These are phyloP conservation scores for Mesaphorura yosii DNA, from an alignment of 1,140 invertebrate genomes.

Conservation along the genomic window DNA sequence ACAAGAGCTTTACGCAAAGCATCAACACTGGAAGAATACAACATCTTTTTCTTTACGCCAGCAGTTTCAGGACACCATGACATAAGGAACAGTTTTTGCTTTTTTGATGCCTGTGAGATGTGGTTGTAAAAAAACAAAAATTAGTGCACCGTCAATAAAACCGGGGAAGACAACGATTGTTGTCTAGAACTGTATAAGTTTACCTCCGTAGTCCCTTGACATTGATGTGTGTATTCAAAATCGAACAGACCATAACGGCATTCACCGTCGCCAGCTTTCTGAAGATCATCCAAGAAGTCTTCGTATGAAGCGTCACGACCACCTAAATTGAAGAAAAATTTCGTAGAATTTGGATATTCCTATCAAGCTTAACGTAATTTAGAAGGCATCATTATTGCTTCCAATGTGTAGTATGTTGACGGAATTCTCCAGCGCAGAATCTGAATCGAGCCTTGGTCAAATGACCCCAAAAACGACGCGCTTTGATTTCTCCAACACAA, in stretches of 20 bases:
- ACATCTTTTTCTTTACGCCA: conserved; percentile 98
- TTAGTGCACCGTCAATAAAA: conserved; percentile 1
- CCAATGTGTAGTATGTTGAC: too few species aligned
- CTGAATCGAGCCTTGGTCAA: too few species aligned
- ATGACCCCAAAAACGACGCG: too few species aligned
- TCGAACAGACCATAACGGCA: conserved; percentile 91
- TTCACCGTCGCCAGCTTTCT: conserved; percentile 74
- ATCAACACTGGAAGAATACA: conserved; percentile 94
- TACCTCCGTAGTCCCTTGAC: conserved; percentile 79
- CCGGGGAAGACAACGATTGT: too few species aligned
- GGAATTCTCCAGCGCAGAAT: too few species aligned
- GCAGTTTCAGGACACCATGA: conserved; percentile 94
- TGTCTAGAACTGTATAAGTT: too few species aligned
- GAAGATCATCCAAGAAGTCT: conserved; percentile 77
- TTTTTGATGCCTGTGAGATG: conserved; percentile 66
- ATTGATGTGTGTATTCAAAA: conserved; percentile 90
- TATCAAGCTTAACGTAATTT: too few species aligned
- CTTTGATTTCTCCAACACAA: too few species aligned
- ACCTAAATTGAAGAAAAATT: conserved; percentile 33
- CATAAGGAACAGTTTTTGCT: conserved; percentile 91
- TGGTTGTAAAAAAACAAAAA: conserved; percentile 1
- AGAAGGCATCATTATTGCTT: too few species aligned
- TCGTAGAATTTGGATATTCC: too few species aligned
- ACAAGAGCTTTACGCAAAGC: conserved; percentile 89
- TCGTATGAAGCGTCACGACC: conserved; percentile 76